phyloP scores from a whole-genome alignment of 2,888 invertebrate species.

The Aphrophora alni region DNA sequence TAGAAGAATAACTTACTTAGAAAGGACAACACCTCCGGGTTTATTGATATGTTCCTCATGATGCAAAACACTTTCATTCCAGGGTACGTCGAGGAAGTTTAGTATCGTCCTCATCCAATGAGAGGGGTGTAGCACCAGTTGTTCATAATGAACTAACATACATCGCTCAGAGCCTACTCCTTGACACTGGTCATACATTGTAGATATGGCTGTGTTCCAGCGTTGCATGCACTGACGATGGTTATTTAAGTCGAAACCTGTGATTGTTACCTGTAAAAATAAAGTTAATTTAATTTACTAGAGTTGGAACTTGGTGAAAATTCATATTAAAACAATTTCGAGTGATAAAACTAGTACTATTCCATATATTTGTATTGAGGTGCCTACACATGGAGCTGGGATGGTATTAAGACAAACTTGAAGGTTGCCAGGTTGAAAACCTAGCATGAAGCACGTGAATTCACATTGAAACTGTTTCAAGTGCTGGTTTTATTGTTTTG shows the following conservation, averaged over 20 bases:
- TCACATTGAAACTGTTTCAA: no score
- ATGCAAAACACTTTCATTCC: constrained; percentile 95
- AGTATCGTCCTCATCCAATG: constrained; percentile 88
- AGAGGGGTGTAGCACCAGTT: constrained; percentile 92
- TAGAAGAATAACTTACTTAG: constrained; percentile 73
- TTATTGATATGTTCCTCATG: constrained; percentile 97
- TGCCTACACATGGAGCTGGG: no score
- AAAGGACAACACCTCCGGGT: constrained; percentile 91
- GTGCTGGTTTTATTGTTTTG: no score
- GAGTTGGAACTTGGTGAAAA: neutral
- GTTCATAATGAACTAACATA: constrained; percentile 90
- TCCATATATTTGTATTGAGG: no score
- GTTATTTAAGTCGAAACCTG: constrained; percentile 92
- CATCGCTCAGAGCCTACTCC: constrained; percentile 57
- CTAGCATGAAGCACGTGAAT: no score
- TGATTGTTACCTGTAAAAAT: constrained; percentile 70
- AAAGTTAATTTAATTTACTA: neutral
- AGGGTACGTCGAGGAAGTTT: constrained; percentile 87
- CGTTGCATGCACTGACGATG: constrained; percentile 94
- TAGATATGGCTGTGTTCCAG: constrained; percentile 95
- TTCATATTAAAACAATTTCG: neutral
- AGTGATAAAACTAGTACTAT: neutral
- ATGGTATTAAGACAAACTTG: no score
- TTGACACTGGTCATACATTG: constrained; percentile 93
- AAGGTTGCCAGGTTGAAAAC: no score